These are phyloP conservation scores for Grapholita molesta DNA, from an alignment of 1,140 invertebrate species.

Conservation along the genomic window DNA sequence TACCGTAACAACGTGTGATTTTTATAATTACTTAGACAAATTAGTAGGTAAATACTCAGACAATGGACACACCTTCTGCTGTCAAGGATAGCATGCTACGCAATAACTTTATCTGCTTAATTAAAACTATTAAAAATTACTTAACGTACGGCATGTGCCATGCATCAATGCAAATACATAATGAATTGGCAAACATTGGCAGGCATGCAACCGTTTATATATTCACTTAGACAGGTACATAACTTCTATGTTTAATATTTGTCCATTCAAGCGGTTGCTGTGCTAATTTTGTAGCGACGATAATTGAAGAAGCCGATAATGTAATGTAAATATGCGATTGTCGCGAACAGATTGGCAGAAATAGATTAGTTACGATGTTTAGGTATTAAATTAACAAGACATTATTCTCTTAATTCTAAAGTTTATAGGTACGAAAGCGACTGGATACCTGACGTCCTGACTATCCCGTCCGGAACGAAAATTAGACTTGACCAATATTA, in stretches of 20 bases:
- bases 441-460: too few relatives aligned
- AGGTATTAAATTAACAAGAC: too few relatives aligned
- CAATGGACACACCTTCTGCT: slow-evolving; percentile 2
- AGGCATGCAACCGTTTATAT: neutral
- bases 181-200: neutral
- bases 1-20: neutral
- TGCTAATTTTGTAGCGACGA: neutral
- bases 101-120: slow-evolving; percentile 6
- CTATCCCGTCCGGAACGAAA: too few relatives aligned
- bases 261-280: neutral
- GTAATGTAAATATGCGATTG: neutral
- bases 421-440: too few relatives aligned
- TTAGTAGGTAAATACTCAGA: neutral
- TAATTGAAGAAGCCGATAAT: slow-evolving; percentile 1
- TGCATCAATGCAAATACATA: slow-evolving; percentile 5
- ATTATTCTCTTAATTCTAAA: too few relatives aligned
- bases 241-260: neutral
- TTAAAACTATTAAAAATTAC: slow-evolving; percentile 13
- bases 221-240: neutral
- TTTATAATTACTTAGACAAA: slow-evolving; percentile 1
- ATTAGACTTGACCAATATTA: too few relatives aligned
- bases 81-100: slow-evolving; percentile 11
- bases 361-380: neutral
- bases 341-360: neutral
- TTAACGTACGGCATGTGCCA: neutral